Evolutionary conservation across 2,797 vertebrate genomes (phyloP).

Genomic region (Acomys russatus): DNA sequence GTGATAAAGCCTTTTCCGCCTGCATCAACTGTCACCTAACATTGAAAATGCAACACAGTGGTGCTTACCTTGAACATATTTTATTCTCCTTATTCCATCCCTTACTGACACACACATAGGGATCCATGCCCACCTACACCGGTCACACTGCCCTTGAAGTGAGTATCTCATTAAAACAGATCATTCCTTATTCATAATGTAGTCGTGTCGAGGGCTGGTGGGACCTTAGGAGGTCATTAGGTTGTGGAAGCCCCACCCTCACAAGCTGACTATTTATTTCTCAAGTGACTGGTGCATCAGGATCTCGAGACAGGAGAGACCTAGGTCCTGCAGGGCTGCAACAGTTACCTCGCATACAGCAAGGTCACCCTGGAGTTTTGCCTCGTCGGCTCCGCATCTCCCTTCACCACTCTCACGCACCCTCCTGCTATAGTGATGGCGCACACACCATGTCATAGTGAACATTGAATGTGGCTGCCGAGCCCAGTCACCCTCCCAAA

Average conservation of each 20-base stretch:
- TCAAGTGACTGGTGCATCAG: not conserved
- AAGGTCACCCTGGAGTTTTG: not conserved
- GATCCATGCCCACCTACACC: not conserved
- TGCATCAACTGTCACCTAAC: not conserved
- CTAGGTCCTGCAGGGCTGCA: not conserved
- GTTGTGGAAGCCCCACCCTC: too few species aligned
- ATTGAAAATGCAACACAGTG: not conserved
- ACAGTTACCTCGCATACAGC: not conserved
- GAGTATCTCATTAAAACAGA: not conserved
- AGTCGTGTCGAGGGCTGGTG: not conserved
- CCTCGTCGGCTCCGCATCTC: not conserved
- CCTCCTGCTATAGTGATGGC: not conserved
- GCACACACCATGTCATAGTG: too few species aligned
- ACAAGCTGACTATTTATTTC: not conserved
- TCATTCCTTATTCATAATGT: not conserved
- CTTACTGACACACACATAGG: not conserved
- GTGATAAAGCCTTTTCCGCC: not conserved
- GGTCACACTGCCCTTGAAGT: not conserved
- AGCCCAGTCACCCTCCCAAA: not conserved
- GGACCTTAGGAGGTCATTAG: too few species aligned
- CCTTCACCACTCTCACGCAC: not conserved
- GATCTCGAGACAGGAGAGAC: not conserved
- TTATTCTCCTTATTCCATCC: not conserved
- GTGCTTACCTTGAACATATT: not conserved
- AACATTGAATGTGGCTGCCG: not conserved